Evolutionary conservation across 2,113 vertebrate genomes (phyloP).

Genomic region (Cheilinus undulatus): DNA sequence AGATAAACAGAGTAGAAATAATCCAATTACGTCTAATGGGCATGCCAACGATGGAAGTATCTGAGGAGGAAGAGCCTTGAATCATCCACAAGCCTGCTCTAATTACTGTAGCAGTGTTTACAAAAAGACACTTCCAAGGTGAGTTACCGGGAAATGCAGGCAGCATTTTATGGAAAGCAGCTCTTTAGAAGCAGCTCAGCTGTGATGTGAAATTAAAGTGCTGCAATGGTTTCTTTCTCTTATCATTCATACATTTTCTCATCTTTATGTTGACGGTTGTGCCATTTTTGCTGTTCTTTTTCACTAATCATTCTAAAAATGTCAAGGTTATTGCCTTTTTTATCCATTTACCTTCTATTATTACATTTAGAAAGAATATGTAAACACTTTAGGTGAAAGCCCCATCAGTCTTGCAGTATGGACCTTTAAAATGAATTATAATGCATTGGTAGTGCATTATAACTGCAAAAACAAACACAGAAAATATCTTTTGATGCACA

Average conservation of each 20-base stretch:
- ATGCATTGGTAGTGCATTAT: neutral
- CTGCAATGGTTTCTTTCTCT: neutral
- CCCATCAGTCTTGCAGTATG: neutral
- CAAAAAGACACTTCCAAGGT: slow-evolving; percentile 53
- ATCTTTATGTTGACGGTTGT: neutral
- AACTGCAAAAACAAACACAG: neutral
- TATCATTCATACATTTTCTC: neutral
- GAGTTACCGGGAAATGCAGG: slow-evolving; percentile 28
- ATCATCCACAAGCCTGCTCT: slow-evolving; percentile 48
- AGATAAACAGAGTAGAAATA: slow-evolving; percentile 76
- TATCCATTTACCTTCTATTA: too few species aligned
- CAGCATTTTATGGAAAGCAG: slow-evolving; percentile 8
- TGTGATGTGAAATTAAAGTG: slow-evolving; percentile 1
- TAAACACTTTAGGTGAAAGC: too few species aligned
- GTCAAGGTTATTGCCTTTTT: neutral
- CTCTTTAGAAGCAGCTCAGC: slow-evolving; percentile 10
- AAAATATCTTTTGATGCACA: neutral
- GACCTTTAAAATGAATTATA: neutral
- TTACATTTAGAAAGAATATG: too few species aligned
- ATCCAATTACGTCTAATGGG: slow-evolving; percentile 76
- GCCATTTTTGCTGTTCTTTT: neutral
- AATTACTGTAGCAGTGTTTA: slow-evolving; percentile 59
- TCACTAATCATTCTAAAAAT: neutral
- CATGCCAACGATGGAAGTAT: slow-evolving; percentile 46
- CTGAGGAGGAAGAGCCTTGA: slow-evolving; percentile 51